Percentiles rank a stretch among this genome's conserved stretches.
phyloP scores from a whole-genome alignment of 2,113 vertebrate genomes.

The Sapajus apella region DNA sequence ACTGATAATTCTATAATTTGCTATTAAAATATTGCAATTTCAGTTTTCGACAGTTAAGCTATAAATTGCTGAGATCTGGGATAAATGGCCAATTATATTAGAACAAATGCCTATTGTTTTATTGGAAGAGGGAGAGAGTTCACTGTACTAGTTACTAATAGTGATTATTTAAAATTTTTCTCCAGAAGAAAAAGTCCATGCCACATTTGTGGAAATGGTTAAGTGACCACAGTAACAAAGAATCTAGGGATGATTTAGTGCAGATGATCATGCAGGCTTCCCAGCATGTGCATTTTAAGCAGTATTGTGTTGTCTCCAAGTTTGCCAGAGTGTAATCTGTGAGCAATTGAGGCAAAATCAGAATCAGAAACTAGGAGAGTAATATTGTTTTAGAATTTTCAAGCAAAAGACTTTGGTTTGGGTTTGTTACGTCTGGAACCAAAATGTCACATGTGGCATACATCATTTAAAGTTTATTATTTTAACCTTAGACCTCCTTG shows the following conservation, averaged over 20 bases:
- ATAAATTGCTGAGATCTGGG: slow-evolving; percentile 66
- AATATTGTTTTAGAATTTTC: slow-evolving; percentile 71
- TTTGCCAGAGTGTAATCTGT: slow-evolving; percentile 48
- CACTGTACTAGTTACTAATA: slow-evolving; percentile 62
- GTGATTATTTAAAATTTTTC: slow-evolving; percentile 77
- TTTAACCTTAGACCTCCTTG: slow-evolving; percentile 67
- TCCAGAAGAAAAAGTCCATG: slow-evolving; percentile 68
- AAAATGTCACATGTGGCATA: slow-evolving; percentile 63
- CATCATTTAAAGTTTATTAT: slow-evolving; percentile 74
- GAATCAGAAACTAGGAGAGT: slow-evolving; percentile 64
- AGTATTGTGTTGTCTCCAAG: slow-evolving; percentile 65
- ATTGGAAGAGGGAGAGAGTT: slow-evolving; percentile 47
- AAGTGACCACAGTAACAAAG: slow-evolving; percentile 62
- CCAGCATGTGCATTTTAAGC: slow-evolving; percentile 72
- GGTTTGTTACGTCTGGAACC: slow-evolving; percentile 48
- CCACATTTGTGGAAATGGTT: slow-evolving; percentile 66
- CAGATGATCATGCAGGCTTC: slow-evolving; percentile 68
- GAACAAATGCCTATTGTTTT: slow-evolving; percentile 72
- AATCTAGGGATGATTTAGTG: slow-evolving; percentile 71
- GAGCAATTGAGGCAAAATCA: slow-evolving; percentile 63
- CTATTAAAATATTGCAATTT: slow-evolving; percentile 67
- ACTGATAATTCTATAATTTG: slow-evolving; percentile 61
- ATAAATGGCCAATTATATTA: slow-evolving; percentile 69
- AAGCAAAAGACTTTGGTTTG: slow-evolving; percentile 71
- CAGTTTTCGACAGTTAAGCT: slow-evolving; percentile 48